phyloP scores from a whole-genome alignment of 2,888 invertebrate genomes.

The Agrotis segetum region DNA sequence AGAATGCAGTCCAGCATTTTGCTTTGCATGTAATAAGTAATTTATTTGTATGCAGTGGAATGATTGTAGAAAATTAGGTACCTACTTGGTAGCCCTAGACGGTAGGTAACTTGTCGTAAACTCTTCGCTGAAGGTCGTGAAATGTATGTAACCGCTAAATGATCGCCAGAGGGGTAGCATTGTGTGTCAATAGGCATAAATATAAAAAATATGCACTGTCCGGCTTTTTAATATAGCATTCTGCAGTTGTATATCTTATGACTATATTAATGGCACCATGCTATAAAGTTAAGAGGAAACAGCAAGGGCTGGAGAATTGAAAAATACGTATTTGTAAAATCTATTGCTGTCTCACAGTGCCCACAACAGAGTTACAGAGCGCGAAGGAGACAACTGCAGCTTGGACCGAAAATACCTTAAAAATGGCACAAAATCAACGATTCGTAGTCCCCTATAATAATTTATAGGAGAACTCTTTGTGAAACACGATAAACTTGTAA shows the following conservation, averaged over 20 bases:
- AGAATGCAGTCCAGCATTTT: neutral
- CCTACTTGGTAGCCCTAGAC: no score
- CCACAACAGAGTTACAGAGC: no score
- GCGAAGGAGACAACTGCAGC: no score
- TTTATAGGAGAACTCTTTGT: neutral
- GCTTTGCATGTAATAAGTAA: neutral
- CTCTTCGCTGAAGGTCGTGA: neutral
- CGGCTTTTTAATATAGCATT: neutral
- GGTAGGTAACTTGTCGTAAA: neutral
- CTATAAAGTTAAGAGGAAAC: neutral
- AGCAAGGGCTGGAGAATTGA: no score
- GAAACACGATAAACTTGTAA: neutral
- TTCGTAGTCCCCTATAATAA: no score
- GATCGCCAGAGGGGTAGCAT: neutral
- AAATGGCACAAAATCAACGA: no score
- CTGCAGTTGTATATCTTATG: neutral
- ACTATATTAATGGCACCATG: neutral
- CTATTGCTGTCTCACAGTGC: no score
- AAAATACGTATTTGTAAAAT: no score
- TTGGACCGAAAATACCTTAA: no score
- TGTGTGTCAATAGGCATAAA: neutral
- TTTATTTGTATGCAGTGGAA: neutral
- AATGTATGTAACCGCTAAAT: conserved; percentile 1
- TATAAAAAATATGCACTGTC: neutral
- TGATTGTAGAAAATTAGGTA: neutral